phyloP scores from a whole-genome alignment of 1,140 invertebrate species.

The Aphidius ervi region DNA sequence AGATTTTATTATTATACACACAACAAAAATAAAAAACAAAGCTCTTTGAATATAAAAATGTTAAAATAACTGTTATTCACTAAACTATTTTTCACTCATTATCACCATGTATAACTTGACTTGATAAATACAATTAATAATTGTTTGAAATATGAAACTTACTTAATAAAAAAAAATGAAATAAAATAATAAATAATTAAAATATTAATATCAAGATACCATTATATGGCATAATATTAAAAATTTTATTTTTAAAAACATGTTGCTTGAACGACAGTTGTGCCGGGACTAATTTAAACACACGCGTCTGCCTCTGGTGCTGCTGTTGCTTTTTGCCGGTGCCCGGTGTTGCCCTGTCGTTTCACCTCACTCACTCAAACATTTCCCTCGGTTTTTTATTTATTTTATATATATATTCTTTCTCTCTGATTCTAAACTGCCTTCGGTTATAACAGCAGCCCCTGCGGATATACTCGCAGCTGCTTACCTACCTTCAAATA shows the following conservation, averaged over 20 bases:
- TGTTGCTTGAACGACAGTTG: slow-evolving; percentile 50
- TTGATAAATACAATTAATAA: not conserved
- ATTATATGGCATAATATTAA: not conserved
- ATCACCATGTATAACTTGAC: not conserved
- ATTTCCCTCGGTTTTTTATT: not conserved
- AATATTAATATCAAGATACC: not conserved
- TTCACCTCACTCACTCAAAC: not conserved
- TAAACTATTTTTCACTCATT: not conserved
- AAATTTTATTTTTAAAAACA: slow-evolving; percentile 15
- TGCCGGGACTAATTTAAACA: slow-evolving; percentile 51
- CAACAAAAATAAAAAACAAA: not conserved
- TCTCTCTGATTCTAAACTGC: no score
- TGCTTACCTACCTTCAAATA: slow-evolving; percentile 43
- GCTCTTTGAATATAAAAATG: not conserved
- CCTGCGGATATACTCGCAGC: slow-evolving; percentile 37
- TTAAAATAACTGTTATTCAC: no score
- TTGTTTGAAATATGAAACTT: not conserved
- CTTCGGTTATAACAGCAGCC: slow-evolving; percentile 3
- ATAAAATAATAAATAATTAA: not conserved
- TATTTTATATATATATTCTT: no score
- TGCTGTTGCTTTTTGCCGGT: slow-evolving; percentile 34
- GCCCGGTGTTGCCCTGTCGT: not conserved
- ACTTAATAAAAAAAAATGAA: not conserved
- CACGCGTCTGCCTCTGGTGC: slow-evolving; percentile 45
- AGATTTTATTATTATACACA: not conserved